Evolutionary conservation across 2,888 invertebrate species (phyloP), one percentile per base, ranked within the genome.

Genomic region (Brachynemurus nebulosus): DNA sequence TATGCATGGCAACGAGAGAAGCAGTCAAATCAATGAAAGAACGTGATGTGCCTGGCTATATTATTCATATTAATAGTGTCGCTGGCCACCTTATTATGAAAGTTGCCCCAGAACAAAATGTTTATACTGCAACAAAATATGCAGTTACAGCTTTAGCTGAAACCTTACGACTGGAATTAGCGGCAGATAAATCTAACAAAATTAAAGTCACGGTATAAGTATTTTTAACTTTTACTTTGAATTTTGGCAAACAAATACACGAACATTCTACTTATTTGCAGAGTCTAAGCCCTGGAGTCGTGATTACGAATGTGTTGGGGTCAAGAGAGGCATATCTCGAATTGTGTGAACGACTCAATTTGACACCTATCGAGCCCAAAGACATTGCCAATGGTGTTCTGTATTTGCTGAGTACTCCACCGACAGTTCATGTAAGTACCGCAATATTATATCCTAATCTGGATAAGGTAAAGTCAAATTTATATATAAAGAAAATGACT

Each of bases 51-150:
- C 33, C 45, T 18, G 54, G 54, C 9, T 50, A 53, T 45, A 52
- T 54, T n/a, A 48, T 54, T 8, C 50, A 52, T 40, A 51, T 54
- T 17, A 51, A 51, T 47, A 54, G 54, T 11, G 27, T 48, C 4
- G 38, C 23, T 18, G 48, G 48, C 14, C 48, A 48, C 27, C n/a
- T n/a, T 5, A 16, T 47, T 18, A 8, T 14, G 5, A 18, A 25
- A n/a, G 42, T 42, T 19, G 45, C 40, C 9, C 42, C 33, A 8
- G 18, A 11, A 11, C 21, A 34, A 18, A 42, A 49, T n/a, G 53
- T 67, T 50, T 68, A 68, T 53, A 51, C 61, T n/a, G 65, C 64
- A 1, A 64, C 66, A 7, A 69, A 69, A 53, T 61, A 57, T 51
- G 65, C 65, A 11, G 62, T 68, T 3, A 59, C 60, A 6, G 60